Evolutionary conservation across 1,140 invertebrate species (phyloP).

Genomic region (Branchinecta lindahli): DNA sequence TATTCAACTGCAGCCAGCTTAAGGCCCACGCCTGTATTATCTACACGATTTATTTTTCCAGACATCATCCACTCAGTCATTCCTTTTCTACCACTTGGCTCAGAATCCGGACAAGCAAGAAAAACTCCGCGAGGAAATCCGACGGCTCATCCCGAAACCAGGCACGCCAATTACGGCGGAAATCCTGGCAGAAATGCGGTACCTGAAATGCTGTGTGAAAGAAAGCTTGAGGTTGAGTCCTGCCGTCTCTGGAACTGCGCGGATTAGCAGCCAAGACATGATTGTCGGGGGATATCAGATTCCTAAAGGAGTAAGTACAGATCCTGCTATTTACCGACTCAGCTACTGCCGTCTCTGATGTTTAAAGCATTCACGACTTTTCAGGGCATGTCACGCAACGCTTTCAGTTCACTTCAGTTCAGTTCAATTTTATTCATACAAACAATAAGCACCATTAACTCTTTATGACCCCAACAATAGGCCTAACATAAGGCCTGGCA

Average conservation of each 20-base stretch:
- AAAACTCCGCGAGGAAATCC: constrained; percentile 57
- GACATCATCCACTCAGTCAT: constrained; percentile 16
- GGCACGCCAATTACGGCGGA: constrained; percentile 47
- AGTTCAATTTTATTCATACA: no score
- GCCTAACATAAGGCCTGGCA: no score
- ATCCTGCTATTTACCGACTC: background rate
- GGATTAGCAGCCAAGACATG: constrained; percentile 55
- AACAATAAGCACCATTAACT: no score
- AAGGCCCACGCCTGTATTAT: background rate
- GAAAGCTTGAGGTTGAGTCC: constrained; percentile 65
- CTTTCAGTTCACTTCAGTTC: no score
- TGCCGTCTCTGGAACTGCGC: constrained; percentile 59
- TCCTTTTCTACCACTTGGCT: constrained; percentile 19
- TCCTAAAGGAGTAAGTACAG: constrained; percentile 55
- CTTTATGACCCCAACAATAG: no score
- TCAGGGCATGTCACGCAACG: background rate
- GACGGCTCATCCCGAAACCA: constrained; percentile 42
- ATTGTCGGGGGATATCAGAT: constrained; percentile 64
- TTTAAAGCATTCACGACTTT: background rate
- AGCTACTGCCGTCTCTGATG: background rate
- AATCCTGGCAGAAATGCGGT: constrained; percentile 44
- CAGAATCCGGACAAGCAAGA: constrained; percentile 24
- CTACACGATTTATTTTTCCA: background rate
- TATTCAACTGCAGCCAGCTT: background rate
- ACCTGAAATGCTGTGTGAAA: constrained; percentile 66